Conservation (phyloP, 2,797 vertebrate species). For the Mergus octosetaceus region DNA sequence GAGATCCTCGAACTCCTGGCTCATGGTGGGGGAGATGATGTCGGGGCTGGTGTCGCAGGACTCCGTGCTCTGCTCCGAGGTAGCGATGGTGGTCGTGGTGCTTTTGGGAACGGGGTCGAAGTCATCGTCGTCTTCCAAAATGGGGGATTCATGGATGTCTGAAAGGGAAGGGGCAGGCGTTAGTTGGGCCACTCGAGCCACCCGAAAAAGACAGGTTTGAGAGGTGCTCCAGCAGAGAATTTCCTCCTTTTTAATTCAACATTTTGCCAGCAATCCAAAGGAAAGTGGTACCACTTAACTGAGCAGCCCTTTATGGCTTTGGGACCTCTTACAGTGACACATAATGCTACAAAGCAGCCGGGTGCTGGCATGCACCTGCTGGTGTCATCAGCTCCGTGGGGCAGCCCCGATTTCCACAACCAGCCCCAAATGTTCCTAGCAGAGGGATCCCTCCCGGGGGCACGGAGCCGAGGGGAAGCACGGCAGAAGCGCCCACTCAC, state of each 20-base stretch:
- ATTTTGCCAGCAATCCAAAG: fast-evolving
- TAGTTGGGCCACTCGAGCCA: fast-evolving
- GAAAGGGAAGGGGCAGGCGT: fast-evolving
- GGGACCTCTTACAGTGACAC: neutral
- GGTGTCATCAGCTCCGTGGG: fast-evolving
- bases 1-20: slow-evolving; percentile 92
- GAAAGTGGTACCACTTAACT: fast-evolving
- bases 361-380: fast-evolving
- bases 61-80: slow-evolving; percentile 93
- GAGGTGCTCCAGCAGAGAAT: fast-evolving
- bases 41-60: slow-evolving; percentile 95
- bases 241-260: fast-evolving
- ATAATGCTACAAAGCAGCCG: no score
- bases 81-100: slow-evolving; percentile 85
- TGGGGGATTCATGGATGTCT: slow-evolving; percentile 89
- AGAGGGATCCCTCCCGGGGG: fast-evolving
- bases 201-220: fast-evolving
- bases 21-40: slow-evolving; percentile 88
- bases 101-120: slow-evolving; percentile 87
- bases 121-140: slow-evolving; percentile 88
- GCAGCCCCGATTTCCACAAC: fast-evolving
- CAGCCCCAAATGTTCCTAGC: fast-evolving
- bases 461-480: fast-evolving
- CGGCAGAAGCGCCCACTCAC: slow-evolving; percentile 80
- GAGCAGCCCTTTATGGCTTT: fast-evolving